phyloP scores from a whole-genome alignment of 2,797 vertebrate genomes.

The Poeciliopsis paucimaculata region DNA sequence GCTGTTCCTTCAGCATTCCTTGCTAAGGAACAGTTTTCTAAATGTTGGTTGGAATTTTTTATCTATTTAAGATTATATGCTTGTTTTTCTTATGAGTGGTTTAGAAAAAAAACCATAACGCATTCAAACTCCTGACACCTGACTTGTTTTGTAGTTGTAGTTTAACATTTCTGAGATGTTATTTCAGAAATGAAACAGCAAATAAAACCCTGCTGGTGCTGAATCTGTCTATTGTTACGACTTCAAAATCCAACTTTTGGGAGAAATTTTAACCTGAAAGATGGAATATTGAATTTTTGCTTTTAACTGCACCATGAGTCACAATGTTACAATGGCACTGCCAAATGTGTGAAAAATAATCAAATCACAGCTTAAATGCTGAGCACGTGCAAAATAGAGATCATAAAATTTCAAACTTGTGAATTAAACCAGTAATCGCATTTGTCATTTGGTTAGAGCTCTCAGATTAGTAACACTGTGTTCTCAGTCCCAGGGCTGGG shows the following conservation, averaged over 20 bases:
- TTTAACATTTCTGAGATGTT: background rate
- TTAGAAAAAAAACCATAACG: background rate
- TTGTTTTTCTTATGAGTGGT: background rate
- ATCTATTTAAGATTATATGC: no score
- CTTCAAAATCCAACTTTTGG: background rate
- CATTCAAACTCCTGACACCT: background rate
- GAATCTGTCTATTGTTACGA: background rate
- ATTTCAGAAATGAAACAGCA: background rate
- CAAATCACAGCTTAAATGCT: background rate
- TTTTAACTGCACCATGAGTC: background rate
- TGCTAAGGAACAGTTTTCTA: background rate
- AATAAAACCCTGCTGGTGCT: background rate
- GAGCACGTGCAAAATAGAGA: background rate
- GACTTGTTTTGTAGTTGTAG: background rate
- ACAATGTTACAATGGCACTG: background rate
- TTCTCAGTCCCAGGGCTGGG: background rate
- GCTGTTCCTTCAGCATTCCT: no score
- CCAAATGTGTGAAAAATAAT: background rate
- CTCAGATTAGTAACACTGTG: background rate
- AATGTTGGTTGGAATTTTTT: background rate
- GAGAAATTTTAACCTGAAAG: background rate
- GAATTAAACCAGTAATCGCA: background rate
- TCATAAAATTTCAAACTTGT: background rate
- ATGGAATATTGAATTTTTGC: background rate
- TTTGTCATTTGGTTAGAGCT: background rate